Percentiles rank a stretch among this genome's conserved stretches.
phyloP scores from a whole-genome alignment of 35 echinoderm and acorn worm genomes.

The Holothuria glaberrima region DNA sequence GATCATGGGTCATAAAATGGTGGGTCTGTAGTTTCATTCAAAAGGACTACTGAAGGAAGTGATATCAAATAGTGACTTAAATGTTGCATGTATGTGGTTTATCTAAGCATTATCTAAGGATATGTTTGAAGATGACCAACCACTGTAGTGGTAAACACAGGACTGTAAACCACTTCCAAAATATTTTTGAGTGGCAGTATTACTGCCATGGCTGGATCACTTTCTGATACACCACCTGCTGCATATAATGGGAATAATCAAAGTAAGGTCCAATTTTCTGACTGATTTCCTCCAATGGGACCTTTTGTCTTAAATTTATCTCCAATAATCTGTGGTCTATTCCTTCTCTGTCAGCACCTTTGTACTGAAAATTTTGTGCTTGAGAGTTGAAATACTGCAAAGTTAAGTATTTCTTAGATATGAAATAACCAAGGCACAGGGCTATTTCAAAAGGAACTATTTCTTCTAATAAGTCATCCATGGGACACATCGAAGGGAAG shows the following conservation, averaged over 20 bases:
- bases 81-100: not conserved
- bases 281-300: not conserved
- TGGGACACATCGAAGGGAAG: conserved; percentile 29
- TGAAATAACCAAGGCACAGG: conserved; percentile 22
- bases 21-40: too few species aligned
- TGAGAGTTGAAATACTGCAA: conserved; percentile 12
- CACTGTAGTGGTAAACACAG: not conserved
- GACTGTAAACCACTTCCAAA: not conserved
- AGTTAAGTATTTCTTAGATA: not conserved
- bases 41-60: not conserved
- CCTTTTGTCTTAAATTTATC: not conserved
- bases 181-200: not conserved
- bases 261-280: conserved; percentile 5
- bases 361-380: conserved; percentile 3
- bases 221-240: not conserved
- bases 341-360: not conserved
- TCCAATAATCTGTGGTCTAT: not conserved
- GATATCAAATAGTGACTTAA: not conserved
- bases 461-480: not conserved
- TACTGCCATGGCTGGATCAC: not conserved
- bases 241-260: not conserved
- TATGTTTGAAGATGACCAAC: not conserved
- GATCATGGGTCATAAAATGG: too few species aligned
- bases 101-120: not conserved
- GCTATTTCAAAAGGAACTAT: conserved; percentile 16